A percentile compares a stretch with the other conserved stretches of the same genome.
Conservation (phyloP, 2,113 vertebrate species). For the Helogale parvula region DNA sequence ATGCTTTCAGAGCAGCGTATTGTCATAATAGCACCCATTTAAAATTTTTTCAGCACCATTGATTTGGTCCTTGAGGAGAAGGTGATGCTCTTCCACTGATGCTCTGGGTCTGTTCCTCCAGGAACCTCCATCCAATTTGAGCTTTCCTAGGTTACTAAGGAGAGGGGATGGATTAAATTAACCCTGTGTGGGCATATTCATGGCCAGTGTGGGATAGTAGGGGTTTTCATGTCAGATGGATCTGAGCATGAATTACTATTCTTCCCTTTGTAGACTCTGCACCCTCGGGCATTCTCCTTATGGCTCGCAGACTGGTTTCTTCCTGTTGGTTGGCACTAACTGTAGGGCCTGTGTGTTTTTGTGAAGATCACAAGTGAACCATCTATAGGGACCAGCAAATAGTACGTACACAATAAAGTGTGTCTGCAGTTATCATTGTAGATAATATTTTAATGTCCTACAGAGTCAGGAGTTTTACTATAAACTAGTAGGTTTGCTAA, state of each 20-base stretch:
- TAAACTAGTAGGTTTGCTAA: background rate
- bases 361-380: background rate
- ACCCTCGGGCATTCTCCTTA: background rate
- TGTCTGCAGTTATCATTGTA: background rate
- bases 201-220: background rate
- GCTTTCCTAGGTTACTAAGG: background rate
- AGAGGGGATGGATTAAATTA: background rate
- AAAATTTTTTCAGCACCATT: background rate
- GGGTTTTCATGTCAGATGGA: background rate
- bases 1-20: conserved; percentile 38
- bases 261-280: background rate
- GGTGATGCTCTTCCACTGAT: background rate
- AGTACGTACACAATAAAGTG: background rate
- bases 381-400: background rate
- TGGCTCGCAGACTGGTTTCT: background rate
- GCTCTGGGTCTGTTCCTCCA: background rate
- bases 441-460: background rate
- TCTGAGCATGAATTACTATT: background rate
- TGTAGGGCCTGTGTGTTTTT: background rate
- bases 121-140: background rate
- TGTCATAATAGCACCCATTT: conserved; percentile 5
- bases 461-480: background rate
- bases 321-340: background rate
- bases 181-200: background rate
- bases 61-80: background rate